Conservation (phyloP, 2,797 vertebrate species). For the Eupleurogrammus muticus region DNA sequence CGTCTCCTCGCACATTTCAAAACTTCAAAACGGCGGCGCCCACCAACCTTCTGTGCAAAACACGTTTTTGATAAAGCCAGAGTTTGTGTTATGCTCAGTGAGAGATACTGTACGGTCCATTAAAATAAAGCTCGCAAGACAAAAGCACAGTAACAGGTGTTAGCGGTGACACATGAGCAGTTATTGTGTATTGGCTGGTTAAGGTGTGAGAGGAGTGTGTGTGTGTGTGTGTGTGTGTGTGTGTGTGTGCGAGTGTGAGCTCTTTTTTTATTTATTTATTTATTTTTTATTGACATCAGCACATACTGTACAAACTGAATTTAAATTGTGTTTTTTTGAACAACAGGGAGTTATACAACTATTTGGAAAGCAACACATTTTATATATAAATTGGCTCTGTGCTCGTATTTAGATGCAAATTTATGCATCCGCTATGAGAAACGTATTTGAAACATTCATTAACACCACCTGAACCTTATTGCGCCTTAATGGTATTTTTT, state of each 20-base stretch:
- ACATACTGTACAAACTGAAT: constrained; percentile 42
- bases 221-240: constrained; percentile 35
- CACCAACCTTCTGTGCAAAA: constrained; percentile 83
- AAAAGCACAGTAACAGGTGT: constrained; percentile 75
- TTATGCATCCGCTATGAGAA: constrained; percentile 11
- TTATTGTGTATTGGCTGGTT: constrained; percentile 63
- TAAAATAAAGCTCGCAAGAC: constrained; percentile 68
- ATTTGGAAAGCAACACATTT: constrained; percentile 19
- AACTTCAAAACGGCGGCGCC: constrained; percentile 76
- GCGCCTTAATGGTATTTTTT: constrained; percentile 17
- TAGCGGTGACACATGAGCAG: constrained; percentile 65
- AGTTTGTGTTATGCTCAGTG: constrained; percentile 61
- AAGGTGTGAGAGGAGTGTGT: constrained; percentile 59
- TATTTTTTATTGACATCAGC: constrained; percentile 40
- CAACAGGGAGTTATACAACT: constrained; percentile 25
- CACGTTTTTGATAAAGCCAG: constrained; percentile 64
- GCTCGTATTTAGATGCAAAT: constrained; percentile 35
- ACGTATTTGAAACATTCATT: constrained; percentile 36
- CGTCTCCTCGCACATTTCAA: constrained; percentile 70
- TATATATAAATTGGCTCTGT: constrained; percentile 2
- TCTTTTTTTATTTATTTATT: too few species aligned
- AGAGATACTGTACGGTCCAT: constrained; percentile 45
- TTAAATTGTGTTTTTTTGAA: constrained; percentile 32
- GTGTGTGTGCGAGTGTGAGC: constrained; percentile 14
- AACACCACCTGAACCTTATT: constrained; percentile 32